Evolutionary conservation across 2,797 vertebrate genomes (phyloP).

Genomic region (Todus mexicanus): DNA sequence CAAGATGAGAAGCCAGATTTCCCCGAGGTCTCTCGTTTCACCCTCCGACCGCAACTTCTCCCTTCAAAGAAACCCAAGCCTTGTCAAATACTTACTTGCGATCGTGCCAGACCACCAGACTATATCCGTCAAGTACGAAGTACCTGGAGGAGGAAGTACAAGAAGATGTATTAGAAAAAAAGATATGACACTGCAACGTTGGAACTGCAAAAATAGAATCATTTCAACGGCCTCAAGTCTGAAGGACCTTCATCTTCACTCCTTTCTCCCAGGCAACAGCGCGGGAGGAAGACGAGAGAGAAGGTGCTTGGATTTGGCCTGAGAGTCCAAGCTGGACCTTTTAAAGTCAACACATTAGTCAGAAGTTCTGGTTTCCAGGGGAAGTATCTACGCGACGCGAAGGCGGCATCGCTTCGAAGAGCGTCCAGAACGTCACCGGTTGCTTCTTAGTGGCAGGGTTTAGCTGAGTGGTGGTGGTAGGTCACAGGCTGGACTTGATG

Average conservation of each 20-base stretch:
- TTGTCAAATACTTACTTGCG: constrained; percentile 84
- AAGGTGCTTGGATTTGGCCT: background rate
- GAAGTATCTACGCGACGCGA: background rate
- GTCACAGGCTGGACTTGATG: too few species aligned
- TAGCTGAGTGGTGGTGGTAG: too few species aligned
- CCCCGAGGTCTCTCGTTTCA: background rate
- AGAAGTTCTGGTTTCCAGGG: background rate
- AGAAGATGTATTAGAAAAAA: background rate
- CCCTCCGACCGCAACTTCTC: background rate
- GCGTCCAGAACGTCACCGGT: background rate
- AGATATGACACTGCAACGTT: background rate
- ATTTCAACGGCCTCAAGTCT: background rate
- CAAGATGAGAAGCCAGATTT: background rate
- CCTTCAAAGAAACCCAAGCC: background rate
- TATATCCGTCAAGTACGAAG: constrained; percentile 86
- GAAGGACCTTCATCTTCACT: background rate
- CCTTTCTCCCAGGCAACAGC: background rate
- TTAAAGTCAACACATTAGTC: background rate
- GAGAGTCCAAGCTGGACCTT: background rate
- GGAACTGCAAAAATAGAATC: background rate
- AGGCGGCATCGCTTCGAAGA: background rate
- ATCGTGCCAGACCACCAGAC: constrained; percentile 96
- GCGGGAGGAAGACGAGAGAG: background rate
- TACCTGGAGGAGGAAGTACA: constrained; percentile 73
- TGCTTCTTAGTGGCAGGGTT: too few species aligned